Conservation (phyloP, 1,140 invertebrate genomes). For the Nylanderia fulva region DNA sequence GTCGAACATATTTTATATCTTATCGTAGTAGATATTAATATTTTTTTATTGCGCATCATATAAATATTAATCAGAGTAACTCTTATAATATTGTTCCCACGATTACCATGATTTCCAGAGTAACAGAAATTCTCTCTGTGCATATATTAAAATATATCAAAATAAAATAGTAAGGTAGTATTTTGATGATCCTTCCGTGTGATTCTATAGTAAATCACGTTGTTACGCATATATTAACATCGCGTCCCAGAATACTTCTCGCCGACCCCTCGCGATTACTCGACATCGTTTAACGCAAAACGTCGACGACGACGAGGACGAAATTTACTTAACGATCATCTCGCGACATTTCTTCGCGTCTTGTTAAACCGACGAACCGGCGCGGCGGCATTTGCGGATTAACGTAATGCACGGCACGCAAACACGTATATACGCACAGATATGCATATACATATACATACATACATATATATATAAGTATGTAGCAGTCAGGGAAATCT, state of each 20-base stretch:
- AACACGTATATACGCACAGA: no score
- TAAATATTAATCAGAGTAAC: no score
- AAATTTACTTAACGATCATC: conserved; percentile 26
- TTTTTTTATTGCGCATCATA: no score
- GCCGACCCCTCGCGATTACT: not conserved
- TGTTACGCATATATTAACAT: not conserved
- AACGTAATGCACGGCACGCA: conserved; percentile 18
- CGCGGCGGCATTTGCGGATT: conserved; percentile 38
- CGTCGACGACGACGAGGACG: not conserved
- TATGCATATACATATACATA: not conserved
- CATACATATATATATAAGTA: no score
- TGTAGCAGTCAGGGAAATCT: no score
- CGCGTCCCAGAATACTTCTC: not conserved
- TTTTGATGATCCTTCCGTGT: not conserved
- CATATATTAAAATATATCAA: not conserved
- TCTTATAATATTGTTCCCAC: no score
- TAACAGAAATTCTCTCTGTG: no score
- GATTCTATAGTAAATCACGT: not conserved
- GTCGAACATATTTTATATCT: no score
- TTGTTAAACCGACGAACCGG: conserved; percentile 16
- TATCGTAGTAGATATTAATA: no score
- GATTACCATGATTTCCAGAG: no score
- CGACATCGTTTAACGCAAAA: not conserved
- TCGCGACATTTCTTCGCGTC: conserved; percentile 33
- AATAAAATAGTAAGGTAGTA: not conserved